These are phyloP conservation scores for Antheraea mylitta DNA, from an alignment of 1,140 invertebrate genomes.

Conservation along the genomic window DNA sequence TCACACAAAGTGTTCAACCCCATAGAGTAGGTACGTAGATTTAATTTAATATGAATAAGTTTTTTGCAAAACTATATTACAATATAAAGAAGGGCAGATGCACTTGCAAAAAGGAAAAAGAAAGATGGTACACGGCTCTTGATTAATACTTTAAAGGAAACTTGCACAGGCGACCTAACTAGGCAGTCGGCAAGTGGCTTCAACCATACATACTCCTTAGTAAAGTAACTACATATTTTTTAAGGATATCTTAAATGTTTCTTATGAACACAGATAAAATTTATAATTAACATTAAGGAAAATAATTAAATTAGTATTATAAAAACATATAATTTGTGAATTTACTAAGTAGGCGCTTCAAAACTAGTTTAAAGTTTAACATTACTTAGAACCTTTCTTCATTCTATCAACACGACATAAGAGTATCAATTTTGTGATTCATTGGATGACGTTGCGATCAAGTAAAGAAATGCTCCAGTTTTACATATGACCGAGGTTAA, in stretches of 20 bases:
- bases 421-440: constrained; percentile 5
- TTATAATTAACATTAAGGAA: no score
- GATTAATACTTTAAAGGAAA: constrained; percentile 63
- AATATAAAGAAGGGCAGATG: constrained; percentile 40
- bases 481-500: constrained; percentile 72
- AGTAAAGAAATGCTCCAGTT: constrained; percentile 71
- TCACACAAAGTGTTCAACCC: not conserved
- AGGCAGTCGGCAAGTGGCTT: constrained; percentile 24
- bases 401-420: not conserved
- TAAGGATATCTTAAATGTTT: not conserved
- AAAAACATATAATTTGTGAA: no score
- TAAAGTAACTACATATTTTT: constrained; percentile 2
- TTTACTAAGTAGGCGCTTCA: no score
- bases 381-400: no score
- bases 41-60: constrained; percentile 2
- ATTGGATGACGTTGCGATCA: constrained; percentile 72
- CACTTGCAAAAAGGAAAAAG: constrained; percentile 36
- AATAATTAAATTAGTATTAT: no score
- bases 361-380: no score
- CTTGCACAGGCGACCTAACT: constrained; percentile 38
- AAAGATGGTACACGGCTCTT: constrained; percentile 40
- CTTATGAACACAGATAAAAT: no score
- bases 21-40: not conserved
- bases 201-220: not conserved
- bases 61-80: constrained; percentile 22